Conservation (phyloP, 2,888 invertebrate genomes). For the Dichetophora obliterata region DNA sequence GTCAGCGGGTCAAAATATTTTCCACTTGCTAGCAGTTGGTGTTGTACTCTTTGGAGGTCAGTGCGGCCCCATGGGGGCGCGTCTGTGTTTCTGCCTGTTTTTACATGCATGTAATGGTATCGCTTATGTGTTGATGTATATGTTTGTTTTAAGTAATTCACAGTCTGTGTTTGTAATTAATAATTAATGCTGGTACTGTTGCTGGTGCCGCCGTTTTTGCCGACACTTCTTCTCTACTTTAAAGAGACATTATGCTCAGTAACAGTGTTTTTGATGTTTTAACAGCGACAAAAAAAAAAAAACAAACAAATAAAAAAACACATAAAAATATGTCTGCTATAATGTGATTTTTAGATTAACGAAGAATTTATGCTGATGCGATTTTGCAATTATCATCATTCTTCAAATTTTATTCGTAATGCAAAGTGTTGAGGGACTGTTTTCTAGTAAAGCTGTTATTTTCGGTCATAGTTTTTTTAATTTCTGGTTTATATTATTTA, state of each 20-base stretch:
- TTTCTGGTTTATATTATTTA: background rate
- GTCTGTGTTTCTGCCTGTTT: background rate
- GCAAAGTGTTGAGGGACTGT: constrained; percentile 28
- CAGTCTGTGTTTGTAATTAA: constrained; percentile 30
- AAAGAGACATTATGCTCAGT: no score
- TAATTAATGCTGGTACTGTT: constrained; percentile 14
- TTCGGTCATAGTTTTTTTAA: background rate
- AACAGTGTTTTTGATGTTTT: no score
- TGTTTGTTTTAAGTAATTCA: constrained; percentile 25
- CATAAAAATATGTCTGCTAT: background rate
- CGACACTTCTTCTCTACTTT: background rate
- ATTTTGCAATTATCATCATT: constrained; percentile 34
- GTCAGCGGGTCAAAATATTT: no score
- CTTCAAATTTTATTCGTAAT: background rate
- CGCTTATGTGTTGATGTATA: constrained; percentile 19
- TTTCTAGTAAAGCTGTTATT: background rate
- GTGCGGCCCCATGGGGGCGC: background rate
- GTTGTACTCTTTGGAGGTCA: background rate
- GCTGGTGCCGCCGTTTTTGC: background rate
- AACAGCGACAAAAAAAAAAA: no score
- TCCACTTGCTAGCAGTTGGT: background rate
- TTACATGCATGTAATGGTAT: background rate
- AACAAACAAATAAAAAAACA: no score
- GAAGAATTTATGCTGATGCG: constrained; percentile 40
- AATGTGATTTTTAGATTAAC: background rate